These are phyloP conservation scores for Diplodus puntazzo DNA, from an alignment of 2,797 vertebrate genomes.

Conservation along the genomic window DNA sequence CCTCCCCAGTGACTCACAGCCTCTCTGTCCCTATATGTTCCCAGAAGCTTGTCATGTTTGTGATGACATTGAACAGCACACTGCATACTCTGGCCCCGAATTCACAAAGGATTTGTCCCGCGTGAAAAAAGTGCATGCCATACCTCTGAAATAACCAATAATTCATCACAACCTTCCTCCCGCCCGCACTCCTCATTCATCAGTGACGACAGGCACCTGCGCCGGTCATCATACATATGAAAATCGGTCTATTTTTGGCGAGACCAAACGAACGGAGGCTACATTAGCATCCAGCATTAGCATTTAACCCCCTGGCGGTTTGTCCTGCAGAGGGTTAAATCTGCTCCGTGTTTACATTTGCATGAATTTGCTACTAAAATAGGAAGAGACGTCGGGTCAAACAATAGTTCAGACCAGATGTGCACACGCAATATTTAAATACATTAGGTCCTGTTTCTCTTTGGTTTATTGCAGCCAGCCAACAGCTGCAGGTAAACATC, in stretches of 20 bases:
- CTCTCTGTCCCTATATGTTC: slow-evolving; percentile 64
- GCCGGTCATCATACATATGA: slow-evolving; percentile 42
- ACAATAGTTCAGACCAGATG: slow-evolving; percentile 43
- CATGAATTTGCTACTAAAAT: slow-evolving; percentile 52
- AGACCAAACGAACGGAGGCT: slow-evolving; percentile 26
- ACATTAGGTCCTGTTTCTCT: slow-evolving; percentile 14
- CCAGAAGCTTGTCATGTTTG: slow-evolving; percentile 61
- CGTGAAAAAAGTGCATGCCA: slow-evolving; percentile 15
- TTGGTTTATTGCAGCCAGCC: neutral
- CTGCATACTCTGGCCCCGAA: slow-evolving; percentile 33
- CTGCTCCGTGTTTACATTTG: slow-evolving; percentile 46
- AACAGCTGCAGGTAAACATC: neutral
- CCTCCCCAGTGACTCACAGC: slow-evolving; percentile 69
- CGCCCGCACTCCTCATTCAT: neutral
- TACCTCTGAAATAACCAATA: slow-evolving; percentile 38
- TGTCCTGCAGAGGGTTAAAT: slow-evolving; percentile 35
- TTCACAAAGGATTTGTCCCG: slow-evolving; percentile 17
- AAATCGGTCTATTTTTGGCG: slow-evolving; percentile 46
- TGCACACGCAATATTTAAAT: neutral
- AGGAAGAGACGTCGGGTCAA: slow-evolving; percentile 32
- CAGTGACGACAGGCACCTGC: slow-evolving; percentile 36
- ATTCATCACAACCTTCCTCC: slow-evolving; percentile 29
- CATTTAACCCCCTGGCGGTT: neutral
- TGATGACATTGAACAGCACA: slow-evolving; percentile 69
- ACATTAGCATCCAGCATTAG: slow-evolving; percentile 19